These are phyloP conservation scores for Alethe castanea DNA, from an alignment of 2,113 vertebrate species.

Conservation along the genomic window DNA sequence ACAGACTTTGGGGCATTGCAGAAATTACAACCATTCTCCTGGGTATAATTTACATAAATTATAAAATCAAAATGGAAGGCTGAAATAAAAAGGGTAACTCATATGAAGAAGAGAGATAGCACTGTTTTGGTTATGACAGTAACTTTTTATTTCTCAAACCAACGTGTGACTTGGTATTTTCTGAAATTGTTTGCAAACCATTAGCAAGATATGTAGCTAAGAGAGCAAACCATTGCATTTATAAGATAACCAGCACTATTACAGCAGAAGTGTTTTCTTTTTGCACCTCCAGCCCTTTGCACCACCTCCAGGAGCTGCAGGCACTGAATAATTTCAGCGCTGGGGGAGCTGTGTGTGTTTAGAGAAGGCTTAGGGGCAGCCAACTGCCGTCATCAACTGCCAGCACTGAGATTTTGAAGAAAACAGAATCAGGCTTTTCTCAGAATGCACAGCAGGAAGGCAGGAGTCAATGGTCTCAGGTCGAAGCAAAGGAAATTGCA, in stretches of 20 bases:
- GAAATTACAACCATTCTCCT: neutral
- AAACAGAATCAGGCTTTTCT: neutral
- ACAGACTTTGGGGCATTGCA: neutral
- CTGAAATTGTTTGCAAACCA: neutral
- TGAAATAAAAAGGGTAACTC: neutral
- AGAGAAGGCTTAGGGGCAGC: neutral
- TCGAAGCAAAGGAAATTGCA: neutral
- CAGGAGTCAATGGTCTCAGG: neutral
- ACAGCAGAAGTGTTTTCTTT: neutral
- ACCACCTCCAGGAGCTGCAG: neutral
- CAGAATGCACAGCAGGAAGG: neutral
- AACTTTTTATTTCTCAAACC: neutral
- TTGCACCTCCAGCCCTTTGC: neutral
- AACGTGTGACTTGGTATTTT: neutral
- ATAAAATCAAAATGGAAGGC: neutral
- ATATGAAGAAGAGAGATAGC: neutral
- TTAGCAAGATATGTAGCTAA: neutral
- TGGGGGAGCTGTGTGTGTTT: neutral
- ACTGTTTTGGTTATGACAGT: neutral
- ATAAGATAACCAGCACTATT: neutral
- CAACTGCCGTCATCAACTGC: neutral
- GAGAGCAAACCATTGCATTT: neutral
- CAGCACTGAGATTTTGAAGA: neutral
- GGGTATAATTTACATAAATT: neutral
- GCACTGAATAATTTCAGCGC: neutral